These are phyloP conservation scores for Athalia circularis DNA, from an alignment of 2,888 invertebrate species.

Conservation along the genomic window DNA sequence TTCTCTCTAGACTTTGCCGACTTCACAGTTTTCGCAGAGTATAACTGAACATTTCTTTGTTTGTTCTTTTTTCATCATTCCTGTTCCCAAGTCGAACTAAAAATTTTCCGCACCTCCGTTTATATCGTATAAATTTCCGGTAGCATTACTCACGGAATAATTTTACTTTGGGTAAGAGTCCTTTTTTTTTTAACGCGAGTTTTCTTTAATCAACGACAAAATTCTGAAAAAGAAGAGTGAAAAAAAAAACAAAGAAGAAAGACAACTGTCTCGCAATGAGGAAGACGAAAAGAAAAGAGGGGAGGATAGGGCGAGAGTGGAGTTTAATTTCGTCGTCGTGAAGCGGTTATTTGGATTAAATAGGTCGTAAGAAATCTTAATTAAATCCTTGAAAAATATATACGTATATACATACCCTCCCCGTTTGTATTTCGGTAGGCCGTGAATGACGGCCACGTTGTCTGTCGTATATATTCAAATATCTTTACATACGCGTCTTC, in stretches of 20 bases:
- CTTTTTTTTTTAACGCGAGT: background rate
- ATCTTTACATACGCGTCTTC: conserved; percentile 47
- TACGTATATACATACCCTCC: background rate
- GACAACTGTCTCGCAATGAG: background rate
- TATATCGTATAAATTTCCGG: conserved; percentile 1
- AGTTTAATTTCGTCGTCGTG: conserved; percentile 36
- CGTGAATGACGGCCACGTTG: conserved; percentile 50
- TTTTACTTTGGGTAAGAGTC: background rate
- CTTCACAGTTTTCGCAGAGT: background rate
- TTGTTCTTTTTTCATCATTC: background rate
- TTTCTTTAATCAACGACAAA: conserved; percentile 33
- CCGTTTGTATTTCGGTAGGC: conserved; percentile 52
- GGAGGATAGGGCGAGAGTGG: background rate
- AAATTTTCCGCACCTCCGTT: too few species aligned
- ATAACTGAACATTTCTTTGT: background rate
- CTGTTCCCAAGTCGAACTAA: background rate
- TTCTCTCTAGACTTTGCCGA: background rate
- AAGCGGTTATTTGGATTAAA: conserved; percentile 52
- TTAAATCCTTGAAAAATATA: conserved; percentile 53
- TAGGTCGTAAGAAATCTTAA: conserved; percentile 58
- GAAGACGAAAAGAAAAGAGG: too few species aligned
- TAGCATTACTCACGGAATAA: background rate
- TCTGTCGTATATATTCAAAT: conserved; percentile 3
- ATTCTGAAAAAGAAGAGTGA: background rate
- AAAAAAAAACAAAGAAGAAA: background rate